A percentile compares a stretch with the other conserved stretches of the same genome.
Conservation (phyloP, 2,797 vertebrate genomes). For the Limosa lapponica region DNA sequence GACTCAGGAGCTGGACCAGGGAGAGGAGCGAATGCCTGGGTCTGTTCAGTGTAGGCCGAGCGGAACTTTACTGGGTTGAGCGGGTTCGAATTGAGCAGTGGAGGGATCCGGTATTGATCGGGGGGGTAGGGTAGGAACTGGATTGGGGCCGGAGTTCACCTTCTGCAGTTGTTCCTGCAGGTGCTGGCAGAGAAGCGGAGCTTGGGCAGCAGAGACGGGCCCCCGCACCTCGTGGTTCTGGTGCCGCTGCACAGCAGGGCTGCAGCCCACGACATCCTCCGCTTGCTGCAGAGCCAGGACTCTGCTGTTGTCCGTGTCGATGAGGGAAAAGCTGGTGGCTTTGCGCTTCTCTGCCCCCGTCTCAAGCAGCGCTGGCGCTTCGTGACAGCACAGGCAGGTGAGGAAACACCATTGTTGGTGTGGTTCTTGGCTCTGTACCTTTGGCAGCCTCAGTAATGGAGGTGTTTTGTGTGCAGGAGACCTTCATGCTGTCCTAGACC, state of each 20-base stretch:
- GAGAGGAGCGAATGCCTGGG: accelerated
- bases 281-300: constrained; percentile 79
- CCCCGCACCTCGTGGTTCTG: constrained; percentile 90
- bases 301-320: constrained; percentile 68
- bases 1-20: accelerated
- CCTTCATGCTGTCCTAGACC: constrained; percentile 88
- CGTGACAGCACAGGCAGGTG: constrained; percentile 84
- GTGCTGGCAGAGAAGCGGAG: constrained; percentile 91
- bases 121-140: too few species aligned
- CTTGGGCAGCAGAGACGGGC: constrained; percentile 90
- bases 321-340: constrained; percentile 77
- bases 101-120: too few species aligned
- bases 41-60: accelerated
- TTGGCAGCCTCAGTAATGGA: not conserved
- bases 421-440: not conserved
- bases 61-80: accelerated
- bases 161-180: constrained; percentile 46
- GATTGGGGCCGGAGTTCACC: accelerated
- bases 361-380: constrained; percentile 94
- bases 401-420: accelerated
- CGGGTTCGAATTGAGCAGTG: accelerated
- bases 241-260: constrained; percentile 83
- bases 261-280: constrained; percentile 64
- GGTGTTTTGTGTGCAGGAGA: constrained; percentile 80
- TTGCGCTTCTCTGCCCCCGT: constrained; percentile 85